Evolutionary conservation across 2,113 vertebrate genomes (phyloP).

Genomic region (Dermatemys mawii): DNA sequence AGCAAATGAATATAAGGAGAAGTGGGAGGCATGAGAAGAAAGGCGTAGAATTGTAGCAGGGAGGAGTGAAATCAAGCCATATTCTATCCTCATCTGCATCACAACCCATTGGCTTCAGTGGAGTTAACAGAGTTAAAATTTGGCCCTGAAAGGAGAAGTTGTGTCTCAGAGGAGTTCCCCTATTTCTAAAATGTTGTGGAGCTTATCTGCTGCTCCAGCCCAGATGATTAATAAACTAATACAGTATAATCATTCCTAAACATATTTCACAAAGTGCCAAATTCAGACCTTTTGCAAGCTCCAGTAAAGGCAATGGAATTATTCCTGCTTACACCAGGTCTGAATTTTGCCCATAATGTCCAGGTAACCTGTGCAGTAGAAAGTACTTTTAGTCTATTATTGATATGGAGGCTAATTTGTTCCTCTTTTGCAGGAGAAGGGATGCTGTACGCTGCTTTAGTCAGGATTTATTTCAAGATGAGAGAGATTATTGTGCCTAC

Average conservation of each 20-base stretch:
- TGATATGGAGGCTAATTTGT: constrained; percentile 33
- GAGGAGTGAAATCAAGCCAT: not conserved
- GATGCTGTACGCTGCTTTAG: not conserved
- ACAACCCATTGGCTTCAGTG: not conserved
- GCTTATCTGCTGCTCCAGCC: not conserved
- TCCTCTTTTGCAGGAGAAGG: constrained; percentile 9
- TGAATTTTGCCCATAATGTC: not conserved
- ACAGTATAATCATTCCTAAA: constrained; percentile 14
- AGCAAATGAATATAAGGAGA: not conserved
- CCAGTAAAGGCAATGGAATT: constrained; percentile 46
- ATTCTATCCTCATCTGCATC: not conserved
- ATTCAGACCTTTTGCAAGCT: constrained; percentile 58
- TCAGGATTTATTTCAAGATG: constrained; percentile 6
- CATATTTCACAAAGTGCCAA: constrained; percentile 30
- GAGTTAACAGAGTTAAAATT: not conserved
- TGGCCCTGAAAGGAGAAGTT: not conserved
- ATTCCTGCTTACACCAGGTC: constrained; percentile 10
- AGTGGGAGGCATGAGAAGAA: not conserved
- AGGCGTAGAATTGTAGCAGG: not conserved
- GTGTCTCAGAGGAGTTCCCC: not conserved
- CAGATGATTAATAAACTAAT: not conserved
- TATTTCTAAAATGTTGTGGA: constrained; percentile 7
- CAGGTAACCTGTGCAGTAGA: constrained; percentile 33
- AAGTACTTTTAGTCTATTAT: constrained; percentile 20
- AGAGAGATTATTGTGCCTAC: not conserved